These are phyloP conservation scores for Mormyrops boulengeri DNA, from an alignment of 2,797 vertebrate species.

Conservation along the genomic window DNA sequence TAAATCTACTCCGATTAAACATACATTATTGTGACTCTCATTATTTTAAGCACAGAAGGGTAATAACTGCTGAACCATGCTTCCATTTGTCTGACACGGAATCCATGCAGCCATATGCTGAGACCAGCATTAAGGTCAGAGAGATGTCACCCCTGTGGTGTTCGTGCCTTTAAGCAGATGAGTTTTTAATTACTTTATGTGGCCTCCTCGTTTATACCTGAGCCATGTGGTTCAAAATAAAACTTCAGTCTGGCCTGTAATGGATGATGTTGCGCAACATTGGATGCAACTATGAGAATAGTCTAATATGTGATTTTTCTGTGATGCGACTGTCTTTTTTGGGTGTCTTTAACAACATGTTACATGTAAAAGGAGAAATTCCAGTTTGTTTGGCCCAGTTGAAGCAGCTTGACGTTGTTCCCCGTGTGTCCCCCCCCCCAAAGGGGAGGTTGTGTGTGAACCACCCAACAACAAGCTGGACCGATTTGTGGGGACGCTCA, in stretches of 20 bases:
- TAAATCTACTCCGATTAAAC: background rate
- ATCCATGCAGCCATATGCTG: background rate
- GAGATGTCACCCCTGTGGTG: background rate
- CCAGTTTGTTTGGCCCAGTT: background rate
- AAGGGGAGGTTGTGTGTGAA: slow-evolving; percentile 75
- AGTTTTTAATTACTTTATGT: background rate
- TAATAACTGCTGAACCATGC: background rate
- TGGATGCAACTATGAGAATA: background rate
- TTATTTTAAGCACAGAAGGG: background rate
- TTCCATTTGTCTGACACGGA: background rate
- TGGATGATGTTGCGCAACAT: background rate
- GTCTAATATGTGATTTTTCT: background rate
- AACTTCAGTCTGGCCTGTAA: background rate
- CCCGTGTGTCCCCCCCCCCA: background rate
- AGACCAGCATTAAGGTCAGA: background rate
- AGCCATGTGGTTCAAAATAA: background rate
- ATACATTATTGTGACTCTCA: background rate
- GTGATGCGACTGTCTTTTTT: background rate
- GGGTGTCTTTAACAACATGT: background rate
- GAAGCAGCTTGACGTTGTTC: background rate
- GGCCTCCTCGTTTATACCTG: background rate
- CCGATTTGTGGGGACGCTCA: slow-evolving; percentile 67
- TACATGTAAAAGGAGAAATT: background rate
- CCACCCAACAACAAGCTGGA: slow-evolving; percentile 77
- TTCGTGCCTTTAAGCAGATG: background rate